Evolutionary conservation across 37 sponge, comb jelly and placozoan species (phyloP), one percentile per base, ranked within the genome.

Genomic region (Eunapius fragilis): DNA sequence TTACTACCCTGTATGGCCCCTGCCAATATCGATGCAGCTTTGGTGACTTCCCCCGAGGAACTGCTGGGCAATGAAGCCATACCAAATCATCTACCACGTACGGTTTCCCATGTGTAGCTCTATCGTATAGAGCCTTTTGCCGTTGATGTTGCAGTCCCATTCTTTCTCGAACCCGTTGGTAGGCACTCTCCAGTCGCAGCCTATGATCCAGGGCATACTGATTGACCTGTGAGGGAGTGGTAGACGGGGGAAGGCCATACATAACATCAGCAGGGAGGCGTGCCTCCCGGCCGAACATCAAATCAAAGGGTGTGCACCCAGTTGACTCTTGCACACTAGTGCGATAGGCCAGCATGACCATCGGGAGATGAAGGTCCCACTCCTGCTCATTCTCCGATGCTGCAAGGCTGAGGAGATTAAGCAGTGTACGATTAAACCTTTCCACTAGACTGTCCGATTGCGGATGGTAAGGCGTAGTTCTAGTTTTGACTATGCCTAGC

Each of bases 381-480:
- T 36, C 26, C 3, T 34, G 19, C 22, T 77, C 78, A 77, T 77
- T 36, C 26, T 77, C 78, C 5, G 45, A 32, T 11, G 37, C 78
- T 22, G 37, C 78, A 5, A 38, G 33, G 48, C 78, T 77, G 26
- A 77, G 78, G 34, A 77, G 30, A 7, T 34, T 77, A 34, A 77
- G 45, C 37, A 77, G 37, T 12, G 78, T 77, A 34, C 78, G 35
- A 23, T 77, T 77, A 36, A 77, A 77, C 17, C 78, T 34, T 36
- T 77, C 78, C 26, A 77, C 33, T 36, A 77, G 14, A 27, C 78
- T 48, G 33, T 72, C 74, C 12, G 74, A 72, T 72, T 72, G 74
- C 30, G 74, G 74, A 72, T 72, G 74, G 32, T 72, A 77, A 77
- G 78, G 78, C 26, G 78, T 77, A 23, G 78, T 77, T 26, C 78